These are phyloP conservation scores for Ornithoptera alexandrae DNA, from an alignment of 2,888 invertebrate genomes.

Conservation along the genomic window DNA sequence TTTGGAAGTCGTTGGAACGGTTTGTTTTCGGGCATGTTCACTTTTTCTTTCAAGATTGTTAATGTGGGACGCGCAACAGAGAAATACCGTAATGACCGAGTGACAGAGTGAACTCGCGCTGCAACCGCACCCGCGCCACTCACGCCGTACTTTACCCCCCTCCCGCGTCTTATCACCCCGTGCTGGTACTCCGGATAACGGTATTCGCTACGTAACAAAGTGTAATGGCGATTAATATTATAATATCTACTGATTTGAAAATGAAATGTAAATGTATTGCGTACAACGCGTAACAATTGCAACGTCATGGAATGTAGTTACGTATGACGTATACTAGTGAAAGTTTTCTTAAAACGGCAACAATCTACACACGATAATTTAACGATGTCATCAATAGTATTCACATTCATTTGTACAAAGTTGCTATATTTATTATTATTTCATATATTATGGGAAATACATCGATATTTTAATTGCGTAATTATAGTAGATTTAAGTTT, in stretches of 20 bases:
- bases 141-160: conserved; percentile 68
- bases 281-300: conserved; percentile 64
- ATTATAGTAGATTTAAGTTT: background rate
- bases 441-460: background rate
- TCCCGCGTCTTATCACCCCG: conserved; percentile 51
- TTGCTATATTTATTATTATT: background rate
- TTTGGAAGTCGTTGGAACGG: conserved; percentile 86
- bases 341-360: conserved; percentile 20
- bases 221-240: conserved; percentile 66
- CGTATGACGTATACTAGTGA: conserved; percentile 35
- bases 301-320: conserved; percentile 68
- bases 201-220: conserved; percentile 73
- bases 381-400: conserved; percentile 2
- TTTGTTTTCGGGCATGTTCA: conserved; percentile 79
- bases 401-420: background rate
- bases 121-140: conserved; percentile 62
- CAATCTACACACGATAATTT: conserved; percentile 6
- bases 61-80: conserved; percentile 74
- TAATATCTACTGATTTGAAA: conserved; percentile 52
- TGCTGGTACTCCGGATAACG: conserved; percentile 73
- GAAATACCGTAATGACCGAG: conserved; percentile 80
- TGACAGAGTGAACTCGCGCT: conserved; percentile 79
- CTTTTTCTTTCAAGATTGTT: conserved; percentile 74
- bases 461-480: background rate
- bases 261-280: conserved; percentile 63